Base-by-base conservation (phyloP, 1,140 invertebrate species). In the Lordiphosa mommai region DNA sequence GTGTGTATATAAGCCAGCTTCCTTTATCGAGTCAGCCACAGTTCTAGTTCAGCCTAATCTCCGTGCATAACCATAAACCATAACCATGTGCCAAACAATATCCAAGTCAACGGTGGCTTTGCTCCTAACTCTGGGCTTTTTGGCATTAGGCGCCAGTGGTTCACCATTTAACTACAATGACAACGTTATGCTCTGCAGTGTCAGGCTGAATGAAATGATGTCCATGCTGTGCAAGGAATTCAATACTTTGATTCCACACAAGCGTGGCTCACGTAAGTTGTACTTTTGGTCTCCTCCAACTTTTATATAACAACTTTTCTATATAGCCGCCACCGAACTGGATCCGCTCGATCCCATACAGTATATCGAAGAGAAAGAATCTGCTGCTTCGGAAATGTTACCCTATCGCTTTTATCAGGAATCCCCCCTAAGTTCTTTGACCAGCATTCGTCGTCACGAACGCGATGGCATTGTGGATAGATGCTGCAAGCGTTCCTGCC, bases 391-490 rank as follows among this genome's bases (percentile, higher is more conserved):
- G 3, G 41, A 68, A 3, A 30, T 53, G 4, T 16, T 57, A 6
- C n/a, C 59, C 2, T 77, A 66, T 61, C 73, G 74, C 8, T 43
- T 61, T 5, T 64, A 61, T 30, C 51, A 53, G 33, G 43, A 68
- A 4, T 51, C 40, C 5, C 49, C 53, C 1, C 17, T 60, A 4
- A 82, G 40, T 34, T 82, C 76, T 1, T 12, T 82, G 67, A 56
- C 71, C 4, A 37, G 68, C 0, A 48, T 74, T 16, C 47, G 65
- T 3, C 66, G 86, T 9, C 85, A 71, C 29, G 71, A 61, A 6
- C 71, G 85, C 7, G 17, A 64, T 2, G 74, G 79, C 6, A 79
- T 87, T 13, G 72, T 77, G 17, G 65, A 87, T 4, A 67, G 79
- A 23, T 87, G 85, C 41, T 87, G 85, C 55, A 41, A 20, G 3